Percentiles rank a stretch among this genome's conserved stretches.
These are phyloP conservation scores for Spatulosminthurus flaviceps DNA, from an alignment of 2,888 invertebrate species.

Conservation along the genomic window DNA sequence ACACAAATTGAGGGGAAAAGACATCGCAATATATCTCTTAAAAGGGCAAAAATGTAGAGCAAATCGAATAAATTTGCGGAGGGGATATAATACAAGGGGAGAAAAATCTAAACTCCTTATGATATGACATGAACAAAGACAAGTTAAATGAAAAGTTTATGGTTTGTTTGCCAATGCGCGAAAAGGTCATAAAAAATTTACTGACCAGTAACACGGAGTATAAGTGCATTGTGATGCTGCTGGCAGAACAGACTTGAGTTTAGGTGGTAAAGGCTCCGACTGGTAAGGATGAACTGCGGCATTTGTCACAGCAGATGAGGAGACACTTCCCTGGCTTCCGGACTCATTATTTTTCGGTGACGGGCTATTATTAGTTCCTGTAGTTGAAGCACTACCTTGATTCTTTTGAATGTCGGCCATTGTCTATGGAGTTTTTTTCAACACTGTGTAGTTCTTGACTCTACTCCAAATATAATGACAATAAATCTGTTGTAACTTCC, in stretches of 20 bases:
- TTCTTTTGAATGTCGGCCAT: slow-evolving; percentile 46
- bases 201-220: slow-evolving; percentile 64
- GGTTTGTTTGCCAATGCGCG: slow-evolving; percentile 1
- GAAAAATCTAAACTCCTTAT: slow-evolving; percentile 4
- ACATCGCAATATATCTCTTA: too few species aligned
- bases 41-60: too few species aligned
- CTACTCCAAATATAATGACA: too few species aligned
- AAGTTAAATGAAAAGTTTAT: slow-evolving; percentile 1
- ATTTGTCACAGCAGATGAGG: slow-evolving; percentile 35
- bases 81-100: neutral
- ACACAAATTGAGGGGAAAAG: too few species aligned
- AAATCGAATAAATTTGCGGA: too few species aligned
- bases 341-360: slow-evolving; percentile 49
- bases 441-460: neutral
- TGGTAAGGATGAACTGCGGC: slow-evolving; percentile 33
- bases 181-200: slow-evolving; percentile 35
- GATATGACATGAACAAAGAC: neutral
- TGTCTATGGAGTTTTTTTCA: neutral
- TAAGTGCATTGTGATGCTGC: slow-evolving; percentile 62
- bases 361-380: slow-evolving; percentile 43
- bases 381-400: slow-evolving; percentile 37
- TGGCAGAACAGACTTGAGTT: slow-evolving; percentile 63
- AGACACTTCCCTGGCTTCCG: slow-evolving; percentile 55
- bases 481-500: too few species aligned
- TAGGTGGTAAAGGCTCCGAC: slow-evolving; percentile 50